Conservation (phyloP, 1,140 invertebrate genomes). For the Brachionus angularis region DNA sequence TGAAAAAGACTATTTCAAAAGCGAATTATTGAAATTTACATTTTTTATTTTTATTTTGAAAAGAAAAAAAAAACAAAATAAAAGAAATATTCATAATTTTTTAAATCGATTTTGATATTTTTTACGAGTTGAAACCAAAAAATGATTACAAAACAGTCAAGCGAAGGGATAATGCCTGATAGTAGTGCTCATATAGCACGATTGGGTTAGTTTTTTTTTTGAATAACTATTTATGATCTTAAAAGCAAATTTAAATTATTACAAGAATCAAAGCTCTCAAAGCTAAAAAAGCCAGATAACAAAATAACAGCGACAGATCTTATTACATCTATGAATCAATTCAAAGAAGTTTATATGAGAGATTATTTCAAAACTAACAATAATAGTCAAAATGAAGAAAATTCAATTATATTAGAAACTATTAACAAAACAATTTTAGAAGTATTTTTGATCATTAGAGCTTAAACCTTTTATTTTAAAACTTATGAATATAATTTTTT, state of each 20-base stretch:
- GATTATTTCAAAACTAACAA: constrained; percentile 6
- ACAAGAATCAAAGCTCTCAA: not conserved
- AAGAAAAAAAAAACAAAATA: no score
- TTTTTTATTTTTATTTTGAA: no score
- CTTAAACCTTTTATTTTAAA: no score
- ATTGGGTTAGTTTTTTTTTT: not conserved
- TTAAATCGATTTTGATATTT: no score
- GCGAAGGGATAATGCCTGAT: constrained; percentile 11
- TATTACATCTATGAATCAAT: constrained; percentile 5
- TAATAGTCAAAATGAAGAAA: not conserved
- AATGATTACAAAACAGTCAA: not conserved
- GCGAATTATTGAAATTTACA: no score
- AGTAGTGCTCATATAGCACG: not conserved
- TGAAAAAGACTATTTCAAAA: no score
- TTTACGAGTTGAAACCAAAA: no score
- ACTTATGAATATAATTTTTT: not conserved
- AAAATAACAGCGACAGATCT: constrained; percentile 4
- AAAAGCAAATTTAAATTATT: not conserved
- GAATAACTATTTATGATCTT: not conserved
- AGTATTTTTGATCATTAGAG: not conserved
- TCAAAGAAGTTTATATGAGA: constrained; percentile 29
- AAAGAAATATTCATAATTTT: no score
- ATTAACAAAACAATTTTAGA: not conserved
- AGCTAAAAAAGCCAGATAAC: constrained; percentile 3
- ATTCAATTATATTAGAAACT: not conserved